Conservation (phyloP, 2,888 invertebrate genomes). For the Ctenicera cuprea region DNA sequence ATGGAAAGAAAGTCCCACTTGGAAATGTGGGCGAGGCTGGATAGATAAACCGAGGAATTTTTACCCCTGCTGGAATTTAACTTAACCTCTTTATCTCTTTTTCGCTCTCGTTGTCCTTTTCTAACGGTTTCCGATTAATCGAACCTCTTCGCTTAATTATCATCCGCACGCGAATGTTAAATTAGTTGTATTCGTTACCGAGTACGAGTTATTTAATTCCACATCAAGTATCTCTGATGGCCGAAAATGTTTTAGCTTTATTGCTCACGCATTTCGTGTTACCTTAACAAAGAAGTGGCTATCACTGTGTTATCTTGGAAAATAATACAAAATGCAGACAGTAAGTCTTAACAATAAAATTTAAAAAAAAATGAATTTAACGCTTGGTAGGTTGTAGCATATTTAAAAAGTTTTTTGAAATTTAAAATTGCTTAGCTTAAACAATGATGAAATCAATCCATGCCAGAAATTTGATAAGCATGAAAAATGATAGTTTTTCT, state of each 20-base stretch:
- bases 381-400: too few species aligned
- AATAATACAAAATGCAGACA: too few species aligned
- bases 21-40: conserved; percentile 30
- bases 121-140: conserved; percentile 25
- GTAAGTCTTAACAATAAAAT: too few species aligned
- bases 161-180: conserved; percentile 24
- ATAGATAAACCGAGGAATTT: conserved; percentile 3
- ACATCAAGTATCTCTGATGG: neutral
- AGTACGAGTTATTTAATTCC: neutral
- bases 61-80: conserved; percentile 9
- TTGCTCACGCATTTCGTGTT: neutral
- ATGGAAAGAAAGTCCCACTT: conserved; percentile 8
- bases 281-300: too few species aligned
- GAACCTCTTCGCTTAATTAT: conserved; percentile 14
- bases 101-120: neutral
- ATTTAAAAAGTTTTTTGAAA: too few species aligned
- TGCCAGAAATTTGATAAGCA: too few species aligned
- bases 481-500: too few species aligned
- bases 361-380: too few species aligned
- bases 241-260: neutral
- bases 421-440: too few species aligned
- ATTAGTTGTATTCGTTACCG: conserved; percentile 18
- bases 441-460: too few species aligned
- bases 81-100: neutral
- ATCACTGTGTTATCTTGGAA: too few species aligned